A percentile compares a stretch with the other conserved stretches of the same genome.
Evolutionary conservation across 2,797 vertebrate genomes (phyloP).

Genomic region (Sternotherus odoratus): DNA sequence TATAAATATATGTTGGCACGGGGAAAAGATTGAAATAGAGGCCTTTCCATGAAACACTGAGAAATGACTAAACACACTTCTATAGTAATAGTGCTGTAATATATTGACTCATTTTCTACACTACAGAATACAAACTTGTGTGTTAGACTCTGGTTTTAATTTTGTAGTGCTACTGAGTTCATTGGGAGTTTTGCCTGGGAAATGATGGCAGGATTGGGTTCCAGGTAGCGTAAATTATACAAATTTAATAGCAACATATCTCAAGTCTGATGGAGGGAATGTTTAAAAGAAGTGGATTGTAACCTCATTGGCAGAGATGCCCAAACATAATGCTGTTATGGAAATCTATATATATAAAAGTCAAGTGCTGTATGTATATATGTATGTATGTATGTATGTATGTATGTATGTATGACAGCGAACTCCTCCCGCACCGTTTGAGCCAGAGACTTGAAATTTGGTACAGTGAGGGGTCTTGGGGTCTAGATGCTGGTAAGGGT

Average conservation of each 20-base stretch:
- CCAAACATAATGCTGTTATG: background rate
- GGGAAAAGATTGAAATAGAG: background rate
- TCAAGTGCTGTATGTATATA: too few species aligned
- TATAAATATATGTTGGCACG: background rate
- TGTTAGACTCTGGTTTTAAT: background rate
- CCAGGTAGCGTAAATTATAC: background rate
- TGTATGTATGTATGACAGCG: too few species aligned
- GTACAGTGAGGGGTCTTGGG: too few species aligned
- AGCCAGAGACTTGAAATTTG: too few species aligned
- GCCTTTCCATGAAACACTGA: background rate
- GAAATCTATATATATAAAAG: too few species aligned
- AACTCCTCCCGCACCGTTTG: too few species aligned
- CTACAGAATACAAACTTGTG: background rate
- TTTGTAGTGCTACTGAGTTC: background rate
- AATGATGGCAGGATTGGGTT: background rate
- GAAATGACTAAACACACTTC: background rate
- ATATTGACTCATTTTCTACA: background rate
- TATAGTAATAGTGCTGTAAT: background rate
- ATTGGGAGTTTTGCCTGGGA: background rate
- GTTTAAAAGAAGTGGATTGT: background rate
- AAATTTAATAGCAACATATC: background rate
- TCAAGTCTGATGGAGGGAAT: background rate
- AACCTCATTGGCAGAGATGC: background rate
- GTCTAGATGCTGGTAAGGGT: too few species aligned
- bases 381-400: too few species aligned